Evolutionary conservation across 2,113 vertebrate genomes (phyloP).

Genomic region (Petrocephalus zakoni): DNA sequence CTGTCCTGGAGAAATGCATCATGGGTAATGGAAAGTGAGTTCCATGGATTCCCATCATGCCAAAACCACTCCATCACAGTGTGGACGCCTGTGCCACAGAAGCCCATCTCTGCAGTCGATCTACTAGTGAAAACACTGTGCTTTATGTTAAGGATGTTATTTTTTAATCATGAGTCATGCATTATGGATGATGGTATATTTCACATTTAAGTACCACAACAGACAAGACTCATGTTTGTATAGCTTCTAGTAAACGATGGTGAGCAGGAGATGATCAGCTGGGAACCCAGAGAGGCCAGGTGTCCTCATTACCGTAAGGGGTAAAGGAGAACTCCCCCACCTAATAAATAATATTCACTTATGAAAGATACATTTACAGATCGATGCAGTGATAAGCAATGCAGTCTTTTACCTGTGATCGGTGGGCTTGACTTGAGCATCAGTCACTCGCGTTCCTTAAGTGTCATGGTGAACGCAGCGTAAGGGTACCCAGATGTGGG

Average conservation of each 20-base stretch:
- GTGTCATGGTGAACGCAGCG: neutral
- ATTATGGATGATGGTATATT: slow-evolving; percentile 41
- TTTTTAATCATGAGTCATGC: slow-evolving; percentile 27
- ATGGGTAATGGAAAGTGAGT: neutral
- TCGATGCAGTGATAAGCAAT: neutral
- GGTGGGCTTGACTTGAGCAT: neutral
- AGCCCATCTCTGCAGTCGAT: slow-evolving; percentile 33
- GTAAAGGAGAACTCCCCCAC: neutral
- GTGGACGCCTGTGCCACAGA: slow-evolving; percentile 14
- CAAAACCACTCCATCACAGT: neutral
- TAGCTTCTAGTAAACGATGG: neutral
- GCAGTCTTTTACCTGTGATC: neutral
- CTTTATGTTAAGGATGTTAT: slow-evolving; percentile 25
- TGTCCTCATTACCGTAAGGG: neutral
- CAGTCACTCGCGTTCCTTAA: neutral
- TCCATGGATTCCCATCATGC: neutral
- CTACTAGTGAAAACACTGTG: slow-evolving; percentile 29
- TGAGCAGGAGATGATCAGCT: neutral
- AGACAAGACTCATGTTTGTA: neutral
- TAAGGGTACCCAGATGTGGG: neutral
- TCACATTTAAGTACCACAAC: slow-evolving; percentile 34
- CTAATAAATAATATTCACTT: slow-evolving; percentile 5
- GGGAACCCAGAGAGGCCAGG: neutral
- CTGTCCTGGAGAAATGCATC: neutral
- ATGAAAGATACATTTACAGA: slow-evolving; percentile 12